Evolutionary conservation across 2,797 vertebrate genomes (phyloP).

Genomic region (Gastrophryne carolinensis): DNA sequence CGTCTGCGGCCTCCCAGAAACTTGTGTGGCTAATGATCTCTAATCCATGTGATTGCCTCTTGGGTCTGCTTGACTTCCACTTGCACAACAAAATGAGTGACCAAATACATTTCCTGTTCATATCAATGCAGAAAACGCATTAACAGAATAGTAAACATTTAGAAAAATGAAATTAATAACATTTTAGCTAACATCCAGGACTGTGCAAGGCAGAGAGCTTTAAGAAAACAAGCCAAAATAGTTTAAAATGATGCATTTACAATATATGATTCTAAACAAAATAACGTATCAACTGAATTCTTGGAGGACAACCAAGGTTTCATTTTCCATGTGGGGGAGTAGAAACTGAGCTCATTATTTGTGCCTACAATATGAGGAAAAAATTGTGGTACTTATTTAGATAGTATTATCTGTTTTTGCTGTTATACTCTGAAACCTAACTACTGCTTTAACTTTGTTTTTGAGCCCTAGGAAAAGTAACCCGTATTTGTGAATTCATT

Average conservation of each 20-base stretch:
- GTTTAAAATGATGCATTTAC: conserved; percentile 17
- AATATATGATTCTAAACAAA: background rate
- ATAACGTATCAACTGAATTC: background rate
- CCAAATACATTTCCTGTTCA: background rate
- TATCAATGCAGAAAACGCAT: background rate
- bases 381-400: no score
- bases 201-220: background rate
- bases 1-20: background rate
- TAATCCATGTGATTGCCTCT: background rate
- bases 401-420: no score
- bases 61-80: background rate
- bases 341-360: background rate
- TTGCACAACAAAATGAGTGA: background rate
- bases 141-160: conserved; percentile 1
- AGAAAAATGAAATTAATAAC: background rate
- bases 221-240: background rate
- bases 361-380: background rate
- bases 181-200: background rate
- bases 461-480: no score
- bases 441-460: no score
- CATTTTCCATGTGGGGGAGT: background rate
- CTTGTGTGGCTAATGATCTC: background rate
- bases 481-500: no score
- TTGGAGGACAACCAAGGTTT: background rate
- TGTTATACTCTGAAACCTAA: no score